Evolutionary conservation across 1,140 invertebrate genomes (phyloP), one percentile per base, ranked within the genome.

Genomic region (Drosophila arawakana): DNA sequence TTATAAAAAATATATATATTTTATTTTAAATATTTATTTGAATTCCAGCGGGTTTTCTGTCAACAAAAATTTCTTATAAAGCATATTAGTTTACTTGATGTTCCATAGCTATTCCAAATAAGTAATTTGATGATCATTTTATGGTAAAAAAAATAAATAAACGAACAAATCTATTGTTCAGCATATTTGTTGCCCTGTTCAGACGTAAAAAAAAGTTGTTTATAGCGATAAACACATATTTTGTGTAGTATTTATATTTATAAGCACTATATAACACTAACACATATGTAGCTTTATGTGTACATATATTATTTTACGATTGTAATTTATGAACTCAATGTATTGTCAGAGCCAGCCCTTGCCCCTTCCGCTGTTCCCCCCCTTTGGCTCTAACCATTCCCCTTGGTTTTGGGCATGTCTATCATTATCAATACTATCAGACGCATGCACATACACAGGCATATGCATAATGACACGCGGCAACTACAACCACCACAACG

Each of bases 391-490:
- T 62, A 15, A 18, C 52, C 25, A 30, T 30, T 30, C 25, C 25
- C 25, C 25, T 30, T 30, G 6, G 25, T 6, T 30, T 30, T 30
- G 25, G 25, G 25, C 25, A 30, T 30, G 25, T 30, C 25, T 50
- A 63, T 68, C 66, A 49, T 74, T 75, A 74, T 65, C 66, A 74
- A 43, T 50, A 34, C 35, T 46, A n/a, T 25, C 34, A 50, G 43
- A 39, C 10, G 34, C 35, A 41, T 39, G 43, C 57, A 61, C 47
- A 61, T 15, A 70, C 43, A 46, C 39, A 18, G 54, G 54, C 43
- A 47, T 30, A 61, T 35, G 59, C 70, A 73, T 46, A 74, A 58
- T 79, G 73, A 79, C 76, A 79, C 68, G 73, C 73, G 73, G 76
- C 76, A 72, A 44, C 57, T 25, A 44, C 73, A 35, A 52, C 73